phyloP scores from a whole-genome alignment of 2,113 vertebrate genomes.

The Tichodroma muraria region DNA sequence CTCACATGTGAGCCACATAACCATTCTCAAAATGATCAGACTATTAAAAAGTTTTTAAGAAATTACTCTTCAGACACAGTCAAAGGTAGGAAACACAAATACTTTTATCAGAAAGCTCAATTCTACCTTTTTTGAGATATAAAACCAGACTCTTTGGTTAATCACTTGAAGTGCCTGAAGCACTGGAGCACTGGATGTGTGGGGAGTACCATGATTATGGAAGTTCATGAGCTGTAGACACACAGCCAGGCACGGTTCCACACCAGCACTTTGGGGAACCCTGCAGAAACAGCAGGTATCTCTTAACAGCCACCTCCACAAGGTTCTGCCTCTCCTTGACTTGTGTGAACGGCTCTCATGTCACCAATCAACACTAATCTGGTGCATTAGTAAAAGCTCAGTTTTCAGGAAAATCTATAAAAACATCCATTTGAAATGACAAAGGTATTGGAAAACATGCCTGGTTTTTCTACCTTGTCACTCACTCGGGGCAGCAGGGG shows the following conservation, averaged over 20 bases:
- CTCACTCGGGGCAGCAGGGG: not conserved
- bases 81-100: not conserved
- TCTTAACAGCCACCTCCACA: not conserved
- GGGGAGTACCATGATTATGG: not conserved
- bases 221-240: not conserved
- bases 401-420: constrained; percentile 45
- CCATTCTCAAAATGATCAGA: not conserved
- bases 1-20: not conserved
- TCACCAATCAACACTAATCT: constrained; percentile 24
- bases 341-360: not conserved
- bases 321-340: not conserved
- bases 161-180: not conserved
- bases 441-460: not conserved
- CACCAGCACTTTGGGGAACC: not conserved
- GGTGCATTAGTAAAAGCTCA: constrained; percentile 33
- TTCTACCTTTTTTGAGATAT: not conserved
- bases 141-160: not conserved
- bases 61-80: not conserved
- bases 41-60: not conserved
- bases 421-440: not conserved
- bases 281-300: not conserved
- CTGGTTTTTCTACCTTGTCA: not conserved
- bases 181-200: fast-evolving
- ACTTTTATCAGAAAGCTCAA: not conserved
- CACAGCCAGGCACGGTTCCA: no score